These are phyloP conservation scores for Drosophila pseudotalamancana DNA, from an alignment of 2,888 invertebrate species.

Conservation along the genomic window DNA sequence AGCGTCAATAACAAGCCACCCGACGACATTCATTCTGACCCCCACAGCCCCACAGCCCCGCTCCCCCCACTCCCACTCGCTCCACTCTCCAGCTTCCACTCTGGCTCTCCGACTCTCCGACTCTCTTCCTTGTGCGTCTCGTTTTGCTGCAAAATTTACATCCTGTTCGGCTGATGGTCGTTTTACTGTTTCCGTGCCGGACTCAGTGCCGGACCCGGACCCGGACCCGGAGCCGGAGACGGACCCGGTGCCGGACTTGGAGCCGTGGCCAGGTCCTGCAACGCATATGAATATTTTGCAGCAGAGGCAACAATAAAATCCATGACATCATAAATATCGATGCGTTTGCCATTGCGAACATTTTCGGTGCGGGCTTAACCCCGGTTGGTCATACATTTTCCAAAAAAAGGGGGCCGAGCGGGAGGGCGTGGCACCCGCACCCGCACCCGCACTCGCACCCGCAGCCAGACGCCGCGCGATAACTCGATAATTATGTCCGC, in stretches of 20 bases:
- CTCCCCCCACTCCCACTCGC: conserved; percentile 1
- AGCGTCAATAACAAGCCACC: conserved; percentile 71
- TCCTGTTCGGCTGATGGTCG: conserved; percentile 82
- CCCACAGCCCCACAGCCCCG: background rate
- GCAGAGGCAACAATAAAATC: conserved; percentile 83
- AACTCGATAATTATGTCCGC: conserved; percentile 85
- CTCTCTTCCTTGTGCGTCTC: conserved; percentile 67
- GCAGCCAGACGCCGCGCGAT: conserved; percentile 81
- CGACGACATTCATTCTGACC: conserved; percentile 47
- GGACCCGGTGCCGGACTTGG: background rate
- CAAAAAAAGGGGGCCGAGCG: background rate
- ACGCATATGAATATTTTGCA: conserved; percentile 80
- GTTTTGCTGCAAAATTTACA: conserved; percentile 79
- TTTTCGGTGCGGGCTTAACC: conserved; percentile 82
- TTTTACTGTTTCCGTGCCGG: conserved; percentile 79
- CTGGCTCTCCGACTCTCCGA: background rate
- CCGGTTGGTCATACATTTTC: conserved; percentile 62
- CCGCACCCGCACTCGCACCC: conserved; percentile 42
- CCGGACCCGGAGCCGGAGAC: conserved; percentile 20
- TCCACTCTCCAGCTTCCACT: background rate
- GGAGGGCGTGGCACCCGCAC: conserved; percentile 24
- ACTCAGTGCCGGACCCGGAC: conserved; percentile 10
- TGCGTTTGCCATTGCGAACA: conserved; percentile 78
- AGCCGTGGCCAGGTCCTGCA: conserved; percentile 32
- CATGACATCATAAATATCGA: conserved; percentile 82